phyloP scores from a whole-genome alignment of 2,113 vertebrate species.

The Larimichthys crocea region DNA sequence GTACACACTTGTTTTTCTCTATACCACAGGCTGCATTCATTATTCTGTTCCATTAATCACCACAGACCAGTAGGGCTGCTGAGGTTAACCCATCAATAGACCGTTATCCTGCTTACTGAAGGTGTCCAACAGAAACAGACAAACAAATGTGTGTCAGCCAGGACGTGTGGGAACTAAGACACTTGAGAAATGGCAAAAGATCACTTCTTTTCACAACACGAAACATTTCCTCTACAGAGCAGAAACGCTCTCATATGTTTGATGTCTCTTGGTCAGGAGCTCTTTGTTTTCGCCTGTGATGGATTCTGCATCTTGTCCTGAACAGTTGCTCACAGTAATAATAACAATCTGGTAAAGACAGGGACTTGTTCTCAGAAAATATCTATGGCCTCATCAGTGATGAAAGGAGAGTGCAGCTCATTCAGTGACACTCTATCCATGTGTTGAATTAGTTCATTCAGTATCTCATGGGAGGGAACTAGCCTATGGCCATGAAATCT shows the following conservation, averaged over 20 bases:
- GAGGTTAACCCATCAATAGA: constrained; percentile 38
- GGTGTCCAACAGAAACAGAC: constrained; percentile 16
- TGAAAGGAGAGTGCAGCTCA: constrained; percentile 20
- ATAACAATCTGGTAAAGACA: constrained; percentile 27
- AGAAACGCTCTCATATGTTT: constrained; percentile 2
- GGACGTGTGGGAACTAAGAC: background rate
- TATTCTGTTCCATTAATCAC: constrained; percentile 60
- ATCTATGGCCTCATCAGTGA: background rate
- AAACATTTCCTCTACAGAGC: background rate
- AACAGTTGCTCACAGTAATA: constrained; percentile 16
- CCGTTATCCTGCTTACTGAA: constrained; percentile 28
- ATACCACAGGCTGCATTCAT: constrained; percentile 38
- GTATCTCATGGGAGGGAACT: constrained; percentile 14
- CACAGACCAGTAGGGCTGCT: constrained; percentile 32
- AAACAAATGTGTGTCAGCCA: background rate
- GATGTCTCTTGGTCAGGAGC: constrained; percentile 1
- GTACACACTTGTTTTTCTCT: constrained; percentile 36
- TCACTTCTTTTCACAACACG: background rate
- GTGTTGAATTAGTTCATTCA: constrained; percentile 31
- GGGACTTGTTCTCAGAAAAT: constrained; percentile 18
- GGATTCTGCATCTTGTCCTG: constrained; percentile 28
- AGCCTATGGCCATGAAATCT: constrained; percentile 21
- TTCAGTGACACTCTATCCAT: constrained; percentile 21
- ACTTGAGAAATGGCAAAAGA: background rate
- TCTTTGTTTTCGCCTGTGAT: constrained; percentile 20